These are phyloP conservation scores for Epirrhoe alternata DNA, from an alignment of 2,888 invertebrate genomes.

Conservation along the genomic window DNA sequence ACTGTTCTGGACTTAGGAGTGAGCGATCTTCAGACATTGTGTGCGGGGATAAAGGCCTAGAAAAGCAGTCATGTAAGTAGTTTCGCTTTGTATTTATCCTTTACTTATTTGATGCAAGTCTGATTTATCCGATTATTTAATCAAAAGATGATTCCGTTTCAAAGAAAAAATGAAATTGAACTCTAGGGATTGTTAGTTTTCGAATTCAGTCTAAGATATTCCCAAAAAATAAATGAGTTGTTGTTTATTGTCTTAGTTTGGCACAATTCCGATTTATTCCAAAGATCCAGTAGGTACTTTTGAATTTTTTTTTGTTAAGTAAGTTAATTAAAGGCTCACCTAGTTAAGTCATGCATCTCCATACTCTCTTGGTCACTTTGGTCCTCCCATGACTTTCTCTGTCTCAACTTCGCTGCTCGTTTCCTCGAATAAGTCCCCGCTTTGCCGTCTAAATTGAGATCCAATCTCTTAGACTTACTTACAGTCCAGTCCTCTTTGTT, in stretches of 20 bases:
- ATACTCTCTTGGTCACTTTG: conserved; percentile 89
- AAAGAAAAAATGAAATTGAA: no score
- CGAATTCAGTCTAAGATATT: no score
- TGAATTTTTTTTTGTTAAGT: neutral
- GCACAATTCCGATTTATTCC: no score
- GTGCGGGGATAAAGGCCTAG: conserved; percentile 79
- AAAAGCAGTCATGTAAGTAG: conserved; percentile 28
- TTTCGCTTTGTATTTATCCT: neutral
- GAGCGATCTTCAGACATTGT: conserved; percentile 77
- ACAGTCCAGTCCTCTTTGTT: conserved; percentile 79
- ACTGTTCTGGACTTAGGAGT: conserved; percentile 75
- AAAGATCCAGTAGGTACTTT: no score
- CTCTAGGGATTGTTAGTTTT: no score
- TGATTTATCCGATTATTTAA: no score
- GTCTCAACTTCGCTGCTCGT: conserved; percentile 77
- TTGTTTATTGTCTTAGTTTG: no score
- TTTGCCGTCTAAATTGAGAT: conserved; percentile 77
- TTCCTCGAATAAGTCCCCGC: conserved; percentile 82
- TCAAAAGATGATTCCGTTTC: no score
- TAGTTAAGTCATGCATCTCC: conserved; percentile 88
- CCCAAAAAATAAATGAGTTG: no score
- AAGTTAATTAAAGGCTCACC: conserved; percentile 53
- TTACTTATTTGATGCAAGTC: no score
- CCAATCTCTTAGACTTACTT: conserved; percentile 75
- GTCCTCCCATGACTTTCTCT: conserved; percentile 89